Evolutionary conservation across 2,888 invertebrate genomes (phyloP).

Genomic region (Rotaria macrura): DNA sequence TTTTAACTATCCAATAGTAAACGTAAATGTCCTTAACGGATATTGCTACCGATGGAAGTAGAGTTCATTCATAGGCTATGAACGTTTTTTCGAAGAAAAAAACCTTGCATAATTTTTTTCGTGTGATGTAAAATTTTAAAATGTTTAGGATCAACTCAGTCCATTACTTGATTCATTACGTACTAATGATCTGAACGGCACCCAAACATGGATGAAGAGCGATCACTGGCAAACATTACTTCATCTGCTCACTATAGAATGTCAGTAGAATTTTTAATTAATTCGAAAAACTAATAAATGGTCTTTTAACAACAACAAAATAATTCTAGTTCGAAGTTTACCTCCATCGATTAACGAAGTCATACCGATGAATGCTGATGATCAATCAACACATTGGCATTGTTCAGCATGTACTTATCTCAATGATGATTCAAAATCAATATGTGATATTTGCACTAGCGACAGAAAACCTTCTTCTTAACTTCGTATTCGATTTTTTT

Average conservation of each 20-base stretch:
- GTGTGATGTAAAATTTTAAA: neutral
- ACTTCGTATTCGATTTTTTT: neutral
- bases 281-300: neutral
- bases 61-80: no score
- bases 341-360: neutral
- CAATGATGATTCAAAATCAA: constrained; percentile 64
- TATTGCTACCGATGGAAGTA: no score
- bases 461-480: neutral
- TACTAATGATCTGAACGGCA: constrained; percentile 61
- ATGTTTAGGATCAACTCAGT: constrained; percentile 59
- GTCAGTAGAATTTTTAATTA: constrained; percentile 37
- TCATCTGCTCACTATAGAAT: constrained; percentile 50
- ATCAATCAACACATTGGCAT: constrained; percentile 62
- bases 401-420: constrained; percentile 86
- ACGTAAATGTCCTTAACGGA: no score
- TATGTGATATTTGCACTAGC: constrained; percentile 73
- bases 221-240: constrained; percentile 74
- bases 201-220: constrained; percentile 64
- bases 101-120: no score
- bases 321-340: neutral
- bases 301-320: neutral
- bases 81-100: no score
- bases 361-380: constrained; percentile 39
- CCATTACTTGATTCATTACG: constrained; percentile 68
- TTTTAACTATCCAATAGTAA: no score